Evolutionary conservation across 2,113 vertebrate genomes (phyloP), one percentile per base, ranked within the genome.

Genomic region (Planiliza haematocheilus): DNA sequence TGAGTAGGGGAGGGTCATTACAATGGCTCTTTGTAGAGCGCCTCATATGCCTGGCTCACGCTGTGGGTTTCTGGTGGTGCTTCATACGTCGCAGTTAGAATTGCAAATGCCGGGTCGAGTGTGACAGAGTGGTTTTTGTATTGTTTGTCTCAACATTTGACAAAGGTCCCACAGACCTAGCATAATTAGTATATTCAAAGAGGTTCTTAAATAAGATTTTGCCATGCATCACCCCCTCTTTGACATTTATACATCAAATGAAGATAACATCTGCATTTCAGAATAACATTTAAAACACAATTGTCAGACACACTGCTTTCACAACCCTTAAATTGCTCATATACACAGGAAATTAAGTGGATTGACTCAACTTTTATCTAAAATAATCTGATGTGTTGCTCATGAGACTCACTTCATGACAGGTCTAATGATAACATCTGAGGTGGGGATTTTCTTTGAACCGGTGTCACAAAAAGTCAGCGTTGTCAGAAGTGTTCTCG

Each of bases 61-160:
- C 81, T 85, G 90, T 88, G 88, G 88, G 89, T 57, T 88, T 87
- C 83, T 90, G 87, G 62, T 79, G 84, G 49, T 69, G 88, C 81
- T 87, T 83, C 89, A 79, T 85, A 70, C 61, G 42, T 76, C 58
- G 51, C 86, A 37, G 57, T 91, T 91, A 81, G 88, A 88, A 89
- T 92, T 92, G 91, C 91, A 90, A 91, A 92, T 91, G 83, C 49
- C 18, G 14, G 24, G 37, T 74, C 0, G 60, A 88, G 86, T 57
- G 84, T 66, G 71, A 91, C 91, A 91, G 84, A 86, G 84, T 72
- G 79, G 14, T 86, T 89, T 83, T 84, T 91, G 87, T 89, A 81
- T 90, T 85, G 82, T 91, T 78, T 64, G 75, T 65, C 48, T 52
- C 82, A 57, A 38, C 24, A 18, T 86, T 75, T 63, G 75, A 88